Base-by-base conservation (phyloP, 2,888 invertebrate species). In the Sphinx pinastri region DNA sequence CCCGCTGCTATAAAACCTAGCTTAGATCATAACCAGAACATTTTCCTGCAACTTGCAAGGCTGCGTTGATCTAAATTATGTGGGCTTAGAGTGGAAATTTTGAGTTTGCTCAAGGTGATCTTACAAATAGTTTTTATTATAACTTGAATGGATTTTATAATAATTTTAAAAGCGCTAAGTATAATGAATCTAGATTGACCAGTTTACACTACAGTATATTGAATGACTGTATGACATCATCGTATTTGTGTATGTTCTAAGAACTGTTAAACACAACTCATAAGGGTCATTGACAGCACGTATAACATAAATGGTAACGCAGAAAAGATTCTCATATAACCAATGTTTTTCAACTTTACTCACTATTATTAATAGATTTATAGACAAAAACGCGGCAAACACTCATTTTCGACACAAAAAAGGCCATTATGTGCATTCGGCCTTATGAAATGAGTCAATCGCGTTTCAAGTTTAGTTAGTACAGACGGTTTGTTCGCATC, bases 401-500 rank as follows among this genome's bases (percentile, higher is more conserved):
- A 49, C 19, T 60, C 54, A 60, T 72, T 70, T 69, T 71, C 68
- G 71, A 71, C 71, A 67, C 74, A 72, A 75, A 75, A 71, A 73
- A 55, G 75, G 70, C 16, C 72, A 67, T 73, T 72, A 70, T 74
- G 63, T 63, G 49, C 63, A 63, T 63, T 47, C 16, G 19, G 47
- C 63, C 6, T 63, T 49, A 63, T 47, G 13, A 49, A 49, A 63
- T 63, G 78, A 82, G 78, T 81, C 76, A 76, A 77, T 68, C 63
- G 19, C 47, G 63, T 63, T 49, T 47, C 49, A 49, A 63, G 63
- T 60, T 60, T 16, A 47, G 60, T 47, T 63, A 19, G 25, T 59
- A 51, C 68, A 54, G 71, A 71, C 74, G 74, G 74, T 74, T 75
- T 83, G 87, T 87, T 88, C 89, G 83, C 85, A 84, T 90, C 92